Conservation (phyloP, 2,888 invertebrate species). For the Leptothorax acervorum region DNA sequence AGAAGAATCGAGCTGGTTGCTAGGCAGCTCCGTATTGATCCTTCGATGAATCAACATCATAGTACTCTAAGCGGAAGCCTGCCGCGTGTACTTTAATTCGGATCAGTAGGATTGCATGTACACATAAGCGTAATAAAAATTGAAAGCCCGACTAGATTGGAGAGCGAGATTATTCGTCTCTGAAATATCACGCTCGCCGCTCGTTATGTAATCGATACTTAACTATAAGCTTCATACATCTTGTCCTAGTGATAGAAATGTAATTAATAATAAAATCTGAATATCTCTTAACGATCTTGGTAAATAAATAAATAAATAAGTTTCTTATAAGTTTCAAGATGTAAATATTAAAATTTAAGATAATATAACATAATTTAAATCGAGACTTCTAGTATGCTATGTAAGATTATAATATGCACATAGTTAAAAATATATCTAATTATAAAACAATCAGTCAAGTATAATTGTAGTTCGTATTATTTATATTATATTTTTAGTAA, state of each 20-base stretch:
- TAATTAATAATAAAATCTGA: not conserved
- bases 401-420: not conserved
- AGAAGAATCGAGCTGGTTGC: constrained; percentile 54
- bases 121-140: constrained; percentile 20
- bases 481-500: constrained; percentile 7
- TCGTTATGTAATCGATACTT: constrained; percentile 17
- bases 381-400: not conserved
- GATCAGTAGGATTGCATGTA: constrained; percentile 45
- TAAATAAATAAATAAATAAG: not conserved
- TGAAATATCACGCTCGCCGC: not conserved
- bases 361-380: not conserved
- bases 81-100: constrained; percentile 68
- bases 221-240: not conserved
- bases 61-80: constrained; percentile 70
- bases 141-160: constrained; percentile 4
- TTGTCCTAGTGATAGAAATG: not conserved
- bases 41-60: constrained; percentile 68
- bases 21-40: constrained; percentile 74
- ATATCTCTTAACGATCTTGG: not conserved
- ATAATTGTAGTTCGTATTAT: not conserved
- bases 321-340: not conserved
- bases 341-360: not conserved
- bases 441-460: not conserved
- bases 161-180: not conserved
- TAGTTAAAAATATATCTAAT: not conserved